Conservation (phyloP, 2,797 vertebrate genomes). For the Chelonia mydas region DNA sequence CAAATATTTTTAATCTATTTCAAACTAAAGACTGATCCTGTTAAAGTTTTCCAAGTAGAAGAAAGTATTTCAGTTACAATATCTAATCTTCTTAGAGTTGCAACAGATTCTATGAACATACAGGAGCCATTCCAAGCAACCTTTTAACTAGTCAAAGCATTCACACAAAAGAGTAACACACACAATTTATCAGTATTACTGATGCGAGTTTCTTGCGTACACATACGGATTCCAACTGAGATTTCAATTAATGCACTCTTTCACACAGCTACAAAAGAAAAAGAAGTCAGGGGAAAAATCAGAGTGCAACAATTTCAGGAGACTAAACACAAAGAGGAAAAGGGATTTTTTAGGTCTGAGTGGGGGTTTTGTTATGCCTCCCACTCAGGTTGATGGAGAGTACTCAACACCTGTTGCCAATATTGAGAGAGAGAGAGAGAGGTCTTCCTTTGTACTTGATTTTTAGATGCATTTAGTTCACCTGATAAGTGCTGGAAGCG, state of each 20-base stretch:
- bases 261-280: not conserved
- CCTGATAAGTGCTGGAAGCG: not conserved
- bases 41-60: not conserved
- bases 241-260: slow-evolving; percentile 52
- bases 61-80: not conserved
- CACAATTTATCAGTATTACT: not conserved
- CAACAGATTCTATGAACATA: not conserved
- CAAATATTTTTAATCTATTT: not conserved
- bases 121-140: not conserved
- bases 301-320: not conserved
- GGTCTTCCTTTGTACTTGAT: not conserved
- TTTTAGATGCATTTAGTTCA: not conserved
- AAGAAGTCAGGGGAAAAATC: not conserved
- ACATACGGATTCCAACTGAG: slow-evolving; percentile 25
- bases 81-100: not conserved
- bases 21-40: not conserved
- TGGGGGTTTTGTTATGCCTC: not conserved
- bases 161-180: not conserved
- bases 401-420: not conserved
- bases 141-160: not conserved
- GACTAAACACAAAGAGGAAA: not conserved
- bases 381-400: not conserved
- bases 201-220: not conserved
- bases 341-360: not conserved
- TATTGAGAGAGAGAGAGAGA: not conserved